These are phyloP conservation scores for Trachymyrmex cornetzi DNA, from an alignment of 1,140 invertebrate species.

Conservation along the genomic window DNA sequence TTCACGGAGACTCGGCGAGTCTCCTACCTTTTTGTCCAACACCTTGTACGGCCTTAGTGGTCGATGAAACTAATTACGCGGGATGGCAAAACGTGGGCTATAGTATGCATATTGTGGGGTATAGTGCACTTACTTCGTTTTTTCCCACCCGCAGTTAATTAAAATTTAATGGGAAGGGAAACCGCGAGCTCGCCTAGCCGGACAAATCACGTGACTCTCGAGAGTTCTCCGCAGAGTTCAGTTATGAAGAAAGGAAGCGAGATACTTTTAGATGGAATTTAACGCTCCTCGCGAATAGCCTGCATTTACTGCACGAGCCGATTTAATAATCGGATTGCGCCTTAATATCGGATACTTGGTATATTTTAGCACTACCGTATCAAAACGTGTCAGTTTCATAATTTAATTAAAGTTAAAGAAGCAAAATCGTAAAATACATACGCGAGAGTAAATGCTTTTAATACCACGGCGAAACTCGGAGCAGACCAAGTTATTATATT, in stretches of 20 bases:
- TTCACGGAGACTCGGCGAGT: slow-evolving; percentile 43
- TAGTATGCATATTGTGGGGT: slow-evolving; percentile 65
- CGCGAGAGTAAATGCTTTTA: neutral
- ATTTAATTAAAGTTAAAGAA: slow-evolving; percentile 49
- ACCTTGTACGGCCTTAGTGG: slow-evolving; percentile 61
- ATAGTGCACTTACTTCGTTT: slow-evolving; percentile 61
- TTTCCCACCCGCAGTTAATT: slow-evolving; percentile 70
- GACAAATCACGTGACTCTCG: slow-evolving; percentile 68
- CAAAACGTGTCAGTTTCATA: slow-evolving; percentile 22
- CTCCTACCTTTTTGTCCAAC: slow-evolving; percentile 56
- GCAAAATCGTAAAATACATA: slow-evolving; percentile 5
- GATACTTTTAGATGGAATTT: slow-evolving; percentile 54
- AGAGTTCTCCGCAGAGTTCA: slow-evolving; percentile 55
- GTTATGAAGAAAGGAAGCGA: slow-evolving; percentile 49
- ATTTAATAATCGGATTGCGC: slow-evolving; percentile 30
- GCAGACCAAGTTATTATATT: slow-evolving; percentile 2
- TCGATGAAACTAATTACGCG: slow-evolving; percentile 69
- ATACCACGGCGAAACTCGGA: neutral
- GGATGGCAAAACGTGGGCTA: slow-evolving; percentile 63
- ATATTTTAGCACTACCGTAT: slow-evolving; percentile 25
- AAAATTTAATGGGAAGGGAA: slow-evolving; percentile 74
- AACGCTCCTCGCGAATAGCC: slow-evolving; percentile 24
- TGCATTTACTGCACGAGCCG: slow-evolving; percentile 21
- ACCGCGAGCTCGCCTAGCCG: slow-evolving; percentile 59
- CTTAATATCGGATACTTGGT: slow-evolving; percentile 45